Conservation (phyloP, 2,113 vertebrate species). For the Alligator sinensis region DNA sequence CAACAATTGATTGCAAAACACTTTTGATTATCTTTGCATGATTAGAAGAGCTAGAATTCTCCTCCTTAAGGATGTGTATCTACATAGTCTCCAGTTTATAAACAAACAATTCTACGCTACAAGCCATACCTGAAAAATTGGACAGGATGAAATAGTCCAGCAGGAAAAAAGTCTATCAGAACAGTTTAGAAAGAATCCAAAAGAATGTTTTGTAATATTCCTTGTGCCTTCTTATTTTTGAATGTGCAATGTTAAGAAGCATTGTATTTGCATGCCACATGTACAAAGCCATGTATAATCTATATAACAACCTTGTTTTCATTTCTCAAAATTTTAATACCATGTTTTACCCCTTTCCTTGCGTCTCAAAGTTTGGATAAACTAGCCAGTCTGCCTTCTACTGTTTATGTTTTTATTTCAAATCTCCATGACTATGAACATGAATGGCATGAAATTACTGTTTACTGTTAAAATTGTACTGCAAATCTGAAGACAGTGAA, state of each 20-base stretch:
- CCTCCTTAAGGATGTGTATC: neutral
- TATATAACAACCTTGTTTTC: neutral
- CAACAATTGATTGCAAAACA: conserved; percentile 30
- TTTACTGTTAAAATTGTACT: too few species aligned
- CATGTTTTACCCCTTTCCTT: conserved; percentile 2
- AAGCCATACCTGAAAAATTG: neutral
- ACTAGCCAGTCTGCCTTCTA: neutral
- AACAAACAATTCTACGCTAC: neutral
- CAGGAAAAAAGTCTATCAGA: neutral
- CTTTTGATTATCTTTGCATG: conserved; percentile 16
- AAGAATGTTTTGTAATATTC: neutral
- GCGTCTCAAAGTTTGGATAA: neutral
- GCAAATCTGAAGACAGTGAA: neutral
- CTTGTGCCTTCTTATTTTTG: neutral
- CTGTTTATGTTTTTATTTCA: neutral
- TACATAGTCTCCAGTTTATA: neutral
- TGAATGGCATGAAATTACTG: neutral
- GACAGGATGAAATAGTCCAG: neutral
- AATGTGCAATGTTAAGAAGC: neutral
- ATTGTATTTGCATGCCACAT: neutral
- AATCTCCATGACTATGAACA: neutral
- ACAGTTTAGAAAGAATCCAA: neutral
- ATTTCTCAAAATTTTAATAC: neutral
- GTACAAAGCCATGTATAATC: neutral
- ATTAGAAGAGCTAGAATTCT: conserved; percentile 31